These are phyloP conservation scores for Hyles vespertilio DNA, from an alignment of 1,140 invertebrate species.

Conservation along the genomic window DNA sequence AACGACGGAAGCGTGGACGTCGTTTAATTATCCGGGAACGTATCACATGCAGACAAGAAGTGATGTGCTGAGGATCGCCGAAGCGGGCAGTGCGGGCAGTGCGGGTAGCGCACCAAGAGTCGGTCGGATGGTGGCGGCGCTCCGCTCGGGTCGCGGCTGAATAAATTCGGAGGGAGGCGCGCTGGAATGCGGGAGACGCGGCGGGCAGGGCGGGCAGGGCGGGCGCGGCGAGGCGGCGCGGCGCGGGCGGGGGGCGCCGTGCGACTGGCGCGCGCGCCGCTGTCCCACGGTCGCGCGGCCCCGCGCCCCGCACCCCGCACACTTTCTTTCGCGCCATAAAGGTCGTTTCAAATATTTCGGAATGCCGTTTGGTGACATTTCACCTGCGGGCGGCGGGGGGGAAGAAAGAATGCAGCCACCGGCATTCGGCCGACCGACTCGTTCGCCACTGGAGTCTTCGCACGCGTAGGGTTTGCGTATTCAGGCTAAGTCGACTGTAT, in stretches of 20 bases:
- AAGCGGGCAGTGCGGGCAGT: slow-evolving; percentile 7
- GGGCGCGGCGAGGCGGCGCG: slow-evolving; percentile 40
- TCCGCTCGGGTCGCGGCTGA: slow-evolving; percentile 54
- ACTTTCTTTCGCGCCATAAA: slow-evolving; percentile 75
- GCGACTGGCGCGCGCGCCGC: slow-evolving; percentile 70
- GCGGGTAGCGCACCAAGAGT: slow-evolving; percentile 10
- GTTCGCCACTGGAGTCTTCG: slow-evolving; percentile 29
- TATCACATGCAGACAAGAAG: too few relatives aligned
- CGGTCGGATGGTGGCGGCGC: slow-evolving; percentile 17
- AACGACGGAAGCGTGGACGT: too few relatives aligned
- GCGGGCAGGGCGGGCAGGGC: slow-evolving; percentile 31
- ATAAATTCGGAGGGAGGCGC: slow-evolving; percentile 71
- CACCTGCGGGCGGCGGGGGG: slow-evolving; percentile 49
- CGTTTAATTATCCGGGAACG: too few relatives aligned
- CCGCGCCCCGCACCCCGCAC: slow-evolving; percentile 51
- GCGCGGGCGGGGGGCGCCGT: slow-evolving; percentile 55
- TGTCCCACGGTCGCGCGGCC: slow-evolving; percentile 64
- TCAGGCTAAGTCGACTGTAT: background rate
- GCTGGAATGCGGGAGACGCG: slow-evolving; percentile 64
- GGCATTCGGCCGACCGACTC: slow-evolving; percentile 35
- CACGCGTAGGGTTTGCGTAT: slow-evolving; percentile 4
- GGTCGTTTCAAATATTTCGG: slow-evolving; percentile 75
- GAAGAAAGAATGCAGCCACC: slow-evolving; percentile 48
- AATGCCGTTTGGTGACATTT: slow-evolving; percentile 74
- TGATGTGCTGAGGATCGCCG: too few relatives aligned